Evolutionary conservation across 2,113 vertebrate species (phyloP).

Genomic region (Rhinolophus sinicus): DNA sequence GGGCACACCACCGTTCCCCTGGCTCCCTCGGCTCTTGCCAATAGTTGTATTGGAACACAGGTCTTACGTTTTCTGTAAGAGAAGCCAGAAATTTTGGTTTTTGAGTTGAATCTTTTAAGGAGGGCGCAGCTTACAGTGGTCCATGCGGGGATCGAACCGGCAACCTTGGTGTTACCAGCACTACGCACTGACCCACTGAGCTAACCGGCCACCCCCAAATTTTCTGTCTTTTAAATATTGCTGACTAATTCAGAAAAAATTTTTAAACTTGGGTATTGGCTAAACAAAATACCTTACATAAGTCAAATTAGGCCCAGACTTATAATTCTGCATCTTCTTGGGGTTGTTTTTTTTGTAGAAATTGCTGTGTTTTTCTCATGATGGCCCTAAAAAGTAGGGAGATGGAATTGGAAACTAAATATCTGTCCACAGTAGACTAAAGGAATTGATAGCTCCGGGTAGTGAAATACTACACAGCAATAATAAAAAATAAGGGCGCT

Average conservation of each 20-base stretch:
- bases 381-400: background rate
- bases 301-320: background rate
- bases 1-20: background rate
- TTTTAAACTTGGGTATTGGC: background rate
- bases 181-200: no score
- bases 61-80: background rate
- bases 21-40: accelerated
- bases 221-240: conserved; percentile 13
- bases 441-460: background rate
- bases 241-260: background rate
- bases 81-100: background rate
- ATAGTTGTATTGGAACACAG: background rate
- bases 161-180: no score
- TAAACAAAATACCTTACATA: background rate
- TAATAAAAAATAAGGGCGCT: background rate
- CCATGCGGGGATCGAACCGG: no score
- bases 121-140: no score
- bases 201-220: no score
- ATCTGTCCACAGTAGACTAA: background rate
- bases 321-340: background rate
- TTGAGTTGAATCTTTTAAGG: background rate
- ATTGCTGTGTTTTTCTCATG: background rate
- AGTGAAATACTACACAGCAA: accelerated
- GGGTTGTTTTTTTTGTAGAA: background rate
- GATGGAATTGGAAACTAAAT: background rate